These are phyloP conservation scores for Atrina japonica DNA, from an alignment of 2,888 invertebrate genomes.

Conservation along the genomic window DNA sequence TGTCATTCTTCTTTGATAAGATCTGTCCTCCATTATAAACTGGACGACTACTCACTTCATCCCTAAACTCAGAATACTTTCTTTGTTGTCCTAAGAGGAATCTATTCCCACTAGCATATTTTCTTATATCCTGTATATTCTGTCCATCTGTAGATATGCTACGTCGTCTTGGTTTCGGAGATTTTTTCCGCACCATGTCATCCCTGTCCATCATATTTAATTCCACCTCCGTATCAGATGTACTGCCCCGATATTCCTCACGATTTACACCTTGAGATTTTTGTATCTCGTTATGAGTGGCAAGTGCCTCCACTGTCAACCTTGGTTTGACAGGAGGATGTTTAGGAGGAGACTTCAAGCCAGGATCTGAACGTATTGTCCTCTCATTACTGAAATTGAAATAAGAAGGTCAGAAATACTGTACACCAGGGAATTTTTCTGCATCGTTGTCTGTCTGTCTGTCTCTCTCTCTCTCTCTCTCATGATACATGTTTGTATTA, in stretches of 20 bases:
- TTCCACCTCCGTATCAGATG: conserved; percentile 39
- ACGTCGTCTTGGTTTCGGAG: conserved; percentile 16
- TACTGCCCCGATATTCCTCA: conserved; percentile 15
- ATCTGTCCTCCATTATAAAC: not conserved
- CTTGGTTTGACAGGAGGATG: not conserved
- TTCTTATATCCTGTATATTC: not conserved
- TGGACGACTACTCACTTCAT: not conserved
- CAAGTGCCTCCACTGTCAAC: conserved; percentile 37
- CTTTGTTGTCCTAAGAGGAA: not conserved
- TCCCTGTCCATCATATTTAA: conserved; percentile 14
- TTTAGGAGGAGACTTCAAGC: conserved; percentile 4
- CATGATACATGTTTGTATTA: no score
- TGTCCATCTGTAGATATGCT: conserved; percentile 31
- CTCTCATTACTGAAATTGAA: conserved; percentile 13
- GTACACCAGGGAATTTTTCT: no score
- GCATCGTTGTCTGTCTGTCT: no score
- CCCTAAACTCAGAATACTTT: conserved; percentile 5
- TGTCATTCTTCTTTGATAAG: conserved; percentile 8
- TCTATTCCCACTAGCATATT: not conserved
- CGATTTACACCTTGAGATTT: not conserved
- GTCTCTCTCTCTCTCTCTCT: no score
- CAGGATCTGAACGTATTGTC: conserved; percentile 33
- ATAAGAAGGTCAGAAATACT: no score
- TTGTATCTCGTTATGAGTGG: conserved; percentile 32
- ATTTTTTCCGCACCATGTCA: conserved; percentile 19